Base-by-base conservation (phyloP, 2,888 invertebrate species). In the Dryobotodes eremita region DNA sequence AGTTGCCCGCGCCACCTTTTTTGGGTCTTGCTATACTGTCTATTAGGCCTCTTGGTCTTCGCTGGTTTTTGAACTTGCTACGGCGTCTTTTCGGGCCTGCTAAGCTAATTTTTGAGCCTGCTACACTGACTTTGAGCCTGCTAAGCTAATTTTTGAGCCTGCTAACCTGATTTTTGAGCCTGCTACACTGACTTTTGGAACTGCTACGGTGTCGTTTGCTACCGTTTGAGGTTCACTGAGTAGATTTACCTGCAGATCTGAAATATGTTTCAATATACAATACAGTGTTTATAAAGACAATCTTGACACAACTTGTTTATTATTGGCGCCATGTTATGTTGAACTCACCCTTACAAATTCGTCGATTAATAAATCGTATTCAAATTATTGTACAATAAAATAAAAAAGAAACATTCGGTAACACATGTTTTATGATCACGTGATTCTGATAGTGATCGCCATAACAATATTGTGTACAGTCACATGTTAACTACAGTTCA, bases 341-440 rank as follows among this genome's bases (percentile, higher is more conserved):
- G 42, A 69, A 86, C 36, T 62, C 17, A 23, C 20, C 71, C 53
- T 83, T 62, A 74, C 5, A 31, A 64, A 50, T 75, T 17, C 4
- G 7, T 20, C 50, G n/a, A 81, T 65, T 65, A 81, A 15, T 71
- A 59, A 66, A 26, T 66, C 75, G 75, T 48, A 79, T 75, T 59
- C 1, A 74, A 59, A 79, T 65, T 6, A 61, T 31, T 26, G 71
- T 50, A 50, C 23, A 57, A 59, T 42, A 66, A 42, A 73, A 69
- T 42, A 74, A 68, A 75, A 75, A 48, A 75, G 7, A 83, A 77
- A 74, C 65, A 79, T 77, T 84, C 62, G 50, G 42, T 75, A 61
- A 79, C 64, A 75, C 59, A 26, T 83, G 50, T 86, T 79, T 69
- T 64, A 79, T 53, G 71, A 66, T n/a, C 77, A 86, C 80, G 86